phyloP scores from a whole-genome alignment of 2,113 vertebrate species.

The Lampris incognitus region DNA sequence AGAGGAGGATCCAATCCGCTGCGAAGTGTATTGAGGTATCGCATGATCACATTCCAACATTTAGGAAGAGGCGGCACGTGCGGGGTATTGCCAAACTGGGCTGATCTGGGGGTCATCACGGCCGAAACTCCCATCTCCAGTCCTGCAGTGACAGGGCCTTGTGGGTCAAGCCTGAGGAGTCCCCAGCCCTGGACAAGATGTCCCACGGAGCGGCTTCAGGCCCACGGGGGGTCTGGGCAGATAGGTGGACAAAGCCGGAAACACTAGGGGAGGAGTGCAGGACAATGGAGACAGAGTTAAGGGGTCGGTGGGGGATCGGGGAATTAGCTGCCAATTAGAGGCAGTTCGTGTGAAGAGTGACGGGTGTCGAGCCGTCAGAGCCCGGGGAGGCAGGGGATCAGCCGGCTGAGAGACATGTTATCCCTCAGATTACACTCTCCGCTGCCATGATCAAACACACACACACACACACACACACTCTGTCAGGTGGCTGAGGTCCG shows the following conservation, averaged over 20 bases:
- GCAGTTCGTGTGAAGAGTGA: conserved; percentile 78
- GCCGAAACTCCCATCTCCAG: conserved; percentile 86
- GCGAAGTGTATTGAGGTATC: too few species aligned
- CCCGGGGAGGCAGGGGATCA: conserved; percentile 74
- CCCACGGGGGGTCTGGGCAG: conserved; percentile 54
- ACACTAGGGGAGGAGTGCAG: conserved; percentile 62
- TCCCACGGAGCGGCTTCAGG: conserved; percentile 60
- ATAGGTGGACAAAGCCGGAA: conserved; percentile 61
- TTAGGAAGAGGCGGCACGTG: too few species aligned
- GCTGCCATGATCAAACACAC: conserved; percentile 61
- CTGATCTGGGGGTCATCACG: conserved; percentile 71
- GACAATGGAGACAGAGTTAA: conserved; percentile 57
- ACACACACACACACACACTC: conserved; percentile 20
- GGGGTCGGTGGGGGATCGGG: conserved; percentile 50
- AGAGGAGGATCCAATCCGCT: too few species aligned
- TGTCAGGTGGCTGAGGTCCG: background rate
- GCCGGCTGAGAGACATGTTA: conserved; percentile 76
- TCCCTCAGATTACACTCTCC: conserved; percentile 80
- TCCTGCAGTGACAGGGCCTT: conserved; percentile 82
- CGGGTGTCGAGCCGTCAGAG: conserved; percentile 77
- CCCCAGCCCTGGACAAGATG: conserved; percentile 68
- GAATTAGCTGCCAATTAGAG: conserved; percentile 82
- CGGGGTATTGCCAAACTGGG: too few species aligned
- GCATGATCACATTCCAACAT: too few species aligned
- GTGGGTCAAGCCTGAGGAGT: conserved; percentile 57